Base-by-base conservation (phyloP, 37 sponge, comb jelly and placozoan species). In the Mnemiopsis leidyi region DNA sequence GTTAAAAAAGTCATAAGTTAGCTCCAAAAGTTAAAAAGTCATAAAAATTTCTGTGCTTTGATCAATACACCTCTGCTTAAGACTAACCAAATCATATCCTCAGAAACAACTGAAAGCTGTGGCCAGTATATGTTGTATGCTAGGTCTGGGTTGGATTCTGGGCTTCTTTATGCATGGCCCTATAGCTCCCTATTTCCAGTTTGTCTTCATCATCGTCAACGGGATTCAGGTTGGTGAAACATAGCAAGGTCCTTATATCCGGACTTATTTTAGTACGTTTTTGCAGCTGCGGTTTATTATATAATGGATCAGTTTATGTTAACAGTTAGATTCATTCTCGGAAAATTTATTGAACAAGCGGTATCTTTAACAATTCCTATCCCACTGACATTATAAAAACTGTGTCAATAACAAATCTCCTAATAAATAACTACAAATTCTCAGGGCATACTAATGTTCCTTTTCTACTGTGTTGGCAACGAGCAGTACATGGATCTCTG, bases 381-480 rank as follows among this genome's bases (percentile, higher is more conserved):
- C n/a, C n/a, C n/a, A n/a, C n/a, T n/a, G n/a, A n/a, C n/a, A n/a
- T n/a, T n/a, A n/a, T n/a, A n/a, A n/a, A n/a, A n/a, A n/a, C n/a
- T n/a, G n/a, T n/a, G n/a, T n/a, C n/a, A n/a, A n/a, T n/a, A n/a
- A n/a, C n/a, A n/a, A n/a, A n/a, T n/a, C n/a, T n/a, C n/a, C n/a
- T 61, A 21, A 21, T 61, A 18, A 61, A 61, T 61, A 61, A 18
- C 18, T 61, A 21, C 68, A 9, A 21, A 18, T 61, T 9, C 68
- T 71, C 79, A 77, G 79, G 79, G 79, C 21, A 34, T 77, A 18
- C 33, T 77, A 33, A 77, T 77, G 79, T 77, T 77, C 36, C 36
- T 77, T 1, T 77, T 77, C 79, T 77, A 77, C 79, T 77, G 79
- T 32, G 79, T 77, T 32, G 79, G 79, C 16, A 77, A 77, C 32